Evolutionary conservation across 2,113 vertebrate species (phyloP).

Genomic region (Myotis brandtii): DNA sequence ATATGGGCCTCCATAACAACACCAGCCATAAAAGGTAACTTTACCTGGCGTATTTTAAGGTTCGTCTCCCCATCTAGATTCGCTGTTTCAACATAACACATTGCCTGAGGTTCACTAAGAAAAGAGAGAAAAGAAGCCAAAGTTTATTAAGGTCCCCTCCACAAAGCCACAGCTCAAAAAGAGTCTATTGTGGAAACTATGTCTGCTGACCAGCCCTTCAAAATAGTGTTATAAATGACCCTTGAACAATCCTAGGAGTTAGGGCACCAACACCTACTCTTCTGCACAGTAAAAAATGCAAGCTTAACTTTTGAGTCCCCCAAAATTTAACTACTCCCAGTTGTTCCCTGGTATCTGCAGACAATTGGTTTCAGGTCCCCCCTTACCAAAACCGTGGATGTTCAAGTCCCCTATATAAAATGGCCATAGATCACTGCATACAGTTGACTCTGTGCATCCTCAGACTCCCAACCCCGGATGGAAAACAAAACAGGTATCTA

Average conservation of each 20-base stretch:
- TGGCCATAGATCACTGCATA: background rate
- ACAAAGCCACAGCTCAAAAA: background rate
- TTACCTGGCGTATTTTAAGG: slow-evolving; percentile 98
- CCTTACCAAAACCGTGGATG: background rate
- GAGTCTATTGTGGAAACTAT: background rate
- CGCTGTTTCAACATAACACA: slow-evolving; percentile 99
- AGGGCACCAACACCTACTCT: background rate
- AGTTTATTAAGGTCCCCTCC: background rate
- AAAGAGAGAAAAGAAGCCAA: background rate
- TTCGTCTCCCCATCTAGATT: slow-evolving; percentile 99
- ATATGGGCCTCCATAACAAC: background rate
- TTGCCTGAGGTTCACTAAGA: slow-evolving; percentile 97
- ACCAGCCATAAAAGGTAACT: background rate
- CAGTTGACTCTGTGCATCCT: background rate
- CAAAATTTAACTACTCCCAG: background rate
- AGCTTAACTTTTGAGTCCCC: background rate
- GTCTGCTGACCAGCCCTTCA: background rate
- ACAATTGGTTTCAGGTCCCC: background rate
- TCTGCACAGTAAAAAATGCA: background rate
- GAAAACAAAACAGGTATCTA: background rate
- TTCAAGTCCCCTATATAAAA: background rate
- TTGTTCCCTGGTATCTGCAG: background rate
- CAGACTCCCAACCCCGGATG: background rate
- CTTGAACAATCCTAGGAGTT: background rate
- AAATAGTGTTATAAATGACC: background rate